phyloP scores from a whole-genome alignment of 1,140 invertebrate species.

The Cydia strobilella region DNA sequence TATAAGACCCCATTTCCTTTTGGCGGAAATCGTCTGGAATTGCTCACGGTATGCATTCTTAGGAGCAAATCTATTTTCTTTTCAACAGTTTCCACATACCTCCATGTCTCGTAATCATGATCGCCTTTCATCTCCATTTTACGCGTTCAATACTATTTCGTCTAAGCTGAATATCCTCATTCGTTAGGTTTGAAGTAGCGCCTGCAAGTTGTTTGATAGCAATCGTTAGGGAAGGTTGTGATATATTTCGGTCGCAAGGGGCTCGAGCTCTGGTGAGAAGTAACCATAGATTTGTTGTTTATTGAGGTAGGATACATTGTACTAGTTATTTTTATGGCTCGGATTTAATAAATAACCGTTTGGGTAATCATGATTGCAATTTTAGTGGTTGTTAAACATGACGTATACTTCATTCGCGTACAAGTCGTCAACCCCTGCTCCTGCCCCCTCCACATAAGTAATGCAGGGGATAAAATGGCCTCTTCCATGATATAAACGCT shows the following conservation, averaged over 20 bases:
- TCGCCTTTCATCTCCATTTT: constrained; percentile 2
- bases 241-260: not conserved
- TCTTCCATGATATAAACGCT: no score
- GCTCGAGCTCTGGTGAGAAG: not conserved
- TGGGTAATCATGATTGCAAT: not conserved
- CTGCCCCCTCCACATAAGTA: no score
- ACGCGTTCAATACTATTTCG: not conserved
- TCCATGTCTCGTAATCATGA: constrained; percentile 27
- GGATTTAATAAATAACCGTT: not conserved
- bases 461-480: no score
- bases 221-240: constrained; percentile 3
- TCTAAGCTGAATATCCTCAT: constrained; percentile 1
- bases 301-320: not conserved
- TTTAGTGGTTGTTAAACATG: no score
- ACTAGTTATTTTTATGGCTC: not conserved
- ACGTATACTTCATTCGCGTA: no score
- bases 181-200: not conserved
- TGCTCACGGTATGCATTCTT: constrained; percentile 38
- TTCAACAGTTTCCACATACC: constrained; percentile 25
- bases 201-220: constrained; percentile 8
- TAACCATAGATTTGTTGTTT: not conserved
- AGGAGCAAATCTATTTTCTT: constrained; percentile 42
- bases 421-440: no score
- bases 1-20: constrained; percentile 37
- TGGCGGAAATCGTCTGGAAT: constrained; percentile 44